These are phyloP conservation scores for Pollenia labialis DNA, from an alignment of 2,888 invertebrate genomes.

Conservation along the genomic window DNA sequence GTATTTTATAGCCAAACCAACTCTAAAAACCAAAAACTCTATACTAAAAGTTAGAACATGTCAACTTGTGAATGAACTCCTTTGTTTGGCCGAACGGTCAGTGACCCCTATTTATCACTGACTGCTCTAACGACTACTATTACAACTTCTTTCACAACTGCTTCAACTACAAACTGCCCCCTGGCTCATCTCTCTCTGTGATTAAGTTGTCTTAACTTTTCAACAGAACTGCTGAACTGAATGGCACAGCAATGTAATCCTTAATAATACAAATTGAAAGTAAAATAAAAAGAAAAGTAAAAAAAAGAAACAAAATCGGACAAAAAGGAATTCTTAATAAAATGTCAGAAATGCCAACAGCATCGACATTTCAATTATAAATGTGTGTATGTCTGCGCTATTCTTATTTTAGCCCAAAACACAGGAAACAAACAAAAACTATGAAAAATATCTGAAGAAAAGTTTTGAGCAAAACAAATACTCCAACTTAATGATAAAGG, in stretches of 20 bases:
- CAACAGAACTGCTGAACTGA: neutral
- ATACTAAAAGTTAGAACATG: neutral
- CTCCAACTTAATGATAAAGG: slow-evolving; percentile 31
- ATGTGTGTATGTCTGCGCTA: slow-evolving; percentile 46
- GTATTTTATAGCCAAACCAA: slow-evolving; percentile 44
- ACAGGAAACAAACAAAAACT: slow-evolving; percentile 27
- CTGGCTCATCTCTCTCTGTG: slow-evolving; percentile 33
- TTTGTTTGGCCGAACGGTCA: slow-evolving; percentile 42
- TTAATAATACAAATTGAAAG: slow-evolving; percentile 31
- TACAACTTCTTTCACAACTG: neutral
- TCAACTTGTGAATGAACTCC: neutral
- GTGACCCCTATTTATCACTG: slow-evolving; percentile 23
- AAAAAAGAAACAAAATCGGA: slow-evolving; percentile 6
- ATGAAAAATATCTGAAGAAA: slow-evolving; percentile 25
- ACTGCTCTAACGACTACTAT: neutral
- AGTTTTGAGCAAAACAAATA: slow-evolving; percentile 40
- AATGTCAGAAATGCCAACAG: slow-evolving; percentile 69
- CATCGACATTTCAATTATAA: slow-evolving; percentile 68
- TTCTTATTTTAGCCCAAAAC: slow-evolving; percentile 51
- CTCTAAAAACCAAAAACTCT: slow-evolving; percentile 2
- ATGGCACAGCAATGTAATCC: slow-evolving; percentile 46
- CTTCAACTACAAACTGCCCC: slow-evolving; percentile 29
- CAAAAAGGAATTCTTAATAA: slow-evolving; percentile 66
- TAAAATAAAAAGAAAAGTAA: slow-evolving; percentile 21
- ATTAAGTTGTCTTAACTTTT: neutral